Percentiles rank a stretch among this genome's conserved stretches.
Conservation (phyloP, 2,113 vertebrate genomes). For the Zingel zingel region DNA sequence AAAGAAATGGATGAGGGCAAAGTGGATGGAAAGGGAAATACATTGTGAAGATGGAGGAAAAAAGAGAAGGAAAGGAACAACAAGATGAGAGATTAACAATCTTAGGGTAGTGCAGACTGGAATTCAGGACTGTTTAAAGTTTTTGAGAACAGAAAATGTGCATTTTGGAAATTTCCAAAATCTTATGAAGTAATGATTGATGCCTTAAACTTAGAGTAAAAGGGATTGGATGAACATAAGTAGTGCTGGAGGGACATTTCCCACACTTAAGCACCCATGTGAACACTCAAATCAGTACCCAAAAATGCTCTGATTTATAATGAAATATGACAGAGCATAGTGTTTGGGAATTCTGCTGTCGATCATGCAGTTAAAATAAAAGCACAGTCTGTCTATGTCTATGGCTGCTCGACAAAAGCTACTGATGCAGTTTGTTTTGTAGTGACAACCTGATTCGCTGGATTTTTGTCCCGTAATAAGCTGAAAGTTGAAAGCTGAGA, state of each 20-base stretch:
- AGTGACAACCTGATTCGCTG: background rate
- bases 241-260: constrained; percentile 17
- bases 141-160: constrained; percentile 17
- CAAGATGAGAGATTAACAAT: constrained; percentile 16
- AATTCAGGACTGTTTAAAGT: background rate
- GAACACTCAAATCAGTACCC: constrained; percentile 18
- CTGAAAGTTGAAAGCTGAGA: background rate
- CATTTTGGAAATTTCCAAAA: constrained; percentile 20
- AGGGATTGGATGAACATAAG: constrained; percentile 27
- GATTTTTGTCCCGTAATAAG: constrained; percentile 12
- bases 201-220: constrained; percentile 47
- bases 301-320: constrained; percentile 40
- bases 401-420: background rate
- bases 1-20: constrained; percentile 25
- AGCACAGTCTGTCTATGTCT: background rate
- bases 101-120: background rate
- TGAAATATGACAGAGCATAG: constrained; percentile 35
- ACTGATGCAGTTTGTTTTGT: constrained; percentile 14
- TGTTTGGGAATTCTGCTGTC: constrained; percentile 34
- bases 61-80: background rate
- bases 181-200: constrained; percentile 44
- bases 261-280: constrained; percentile 26
- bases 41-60: constrained; percentile 2
- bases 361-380: background rate
- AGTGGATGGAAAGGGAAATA: background rate